Base-by-base conservation (phyloP, 1,140 invertebrate genomes). In the Trypoxylus dichotomus region DNA sequence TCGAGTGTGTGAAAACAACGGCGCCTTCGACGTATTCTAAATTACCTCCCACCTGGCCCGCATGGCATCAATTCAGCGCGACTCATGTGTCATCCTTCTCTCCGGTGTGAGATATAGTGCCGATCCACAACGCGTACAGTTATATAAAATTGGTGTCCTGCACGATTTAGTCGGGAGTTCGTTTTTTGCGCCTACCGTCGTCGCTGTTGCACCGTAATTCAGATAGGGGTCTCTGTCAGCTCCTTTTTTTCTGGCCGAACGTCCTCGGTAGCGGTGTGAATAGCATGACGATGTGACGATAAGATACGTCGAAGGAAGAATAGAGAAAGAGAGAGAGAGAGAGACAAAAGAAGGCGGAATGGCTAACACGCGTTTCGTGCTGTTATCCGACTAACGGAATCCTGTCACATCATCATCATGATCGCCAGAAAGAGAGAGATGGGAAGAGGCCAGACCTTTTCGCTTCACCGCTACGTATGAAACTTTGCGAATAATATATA, bases 91-190 rank as follows among this genome's bases (percentile, higher is more conserved):
- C 60, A 68, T 68, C 60, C 60, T 24, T 25, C 24, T 29, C 24
- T 24, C 24, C 60, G 32, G 60, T 29, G 60, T 24, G 60, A 68
- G 27, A 29, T 68, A 25, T 68, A 68, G 60, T 68, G 24, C 60
- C 24, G 60, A 24, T 68, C 60, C 60, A 68, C 60, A 27, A 68
- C 60, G 10, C 27, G 60, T 68, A 68, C 60, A 68, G 60, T 68
- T 68, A 68, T 68, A 68, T 68, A 68, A 68, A 68, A 68, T 68
- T 68, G 60, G 60, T 24, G 19, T 68, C 24, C 60, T 68, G 60
- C 60, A 68, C 60, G 60, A 68, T 68, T 68, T 29, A 27, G 27
- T 10, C 60, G 19, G 25, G 21, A 25, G 60, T 68, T 29, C 11
- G 8, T 29, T 15, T 68, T 68, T 68, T 68, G 8, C 60, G 21